A percentile compares a stretch with the other conserved stretches of the same genome.
Evolutionary conservation across 2,888 invertebrate species (phyloP).

Genomic region (Cataglyphis albicans): DNA sequence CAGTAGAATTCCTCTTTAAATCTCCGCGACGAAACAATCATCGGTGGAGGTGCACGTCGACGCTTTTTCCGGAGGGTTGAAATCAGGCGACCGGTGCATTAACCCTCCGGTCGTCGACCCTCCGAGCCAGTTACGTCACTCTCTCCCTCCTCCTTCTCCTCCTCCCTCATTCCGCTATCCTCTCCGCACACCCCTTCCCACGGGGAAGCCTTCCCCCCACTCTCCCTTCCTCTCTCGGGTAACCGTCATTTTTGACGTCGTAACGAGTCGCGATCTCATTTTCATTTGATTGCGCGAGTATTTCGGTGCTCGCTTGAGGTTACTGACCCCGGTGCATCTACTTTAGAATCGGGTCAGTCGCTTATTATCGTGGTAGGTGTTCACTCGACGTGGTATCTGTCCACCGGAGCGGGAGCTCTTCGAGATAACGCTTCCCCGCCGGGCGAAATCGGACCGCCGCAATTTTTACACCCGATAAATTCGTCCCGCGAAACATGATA

Average conservation of each 20-base stretch:
- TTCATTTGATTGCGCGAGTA: conserved; percentile 86
- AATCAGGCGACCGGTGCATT: conserved; percentile 83
- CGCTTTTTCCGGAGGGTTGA: conserved; percentile 79
- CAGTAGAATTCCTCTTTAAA: conserved; percentile 64
- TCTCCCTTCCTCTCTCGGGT: conserved; percentile 61
- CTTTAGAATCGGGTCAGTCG: conserved; percentile 85
- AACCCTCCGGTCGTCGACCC: conserved; percentile 85
- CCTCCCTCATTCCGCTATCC: conserved; percentile 55
- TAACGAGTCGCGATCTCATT: conserved; percentile 86
- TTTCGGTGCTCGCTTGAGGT: conserved; percentile 82
- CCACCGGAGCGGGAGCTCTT: conserved; percentile 62
- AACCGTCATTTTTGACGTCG: conserved; percentile 85
- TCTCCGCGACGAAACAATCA: conserved; percentile 60
- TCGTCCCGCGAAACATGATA: conserved; percentile 64
- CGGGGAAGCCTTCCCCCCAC: conserved; percentile 53
- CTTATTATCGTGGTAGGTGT: conserved; percentile 86
- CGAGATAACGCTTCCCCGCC: conserved; percentile 65
- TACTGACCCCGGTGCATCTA: conserved; percentile 85
- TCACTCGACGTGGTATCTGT: conserved; percentile 73
- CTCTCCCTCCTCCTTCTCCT: conserved; percentile 52
- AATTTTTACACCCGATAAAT: conserved; percentile 61
- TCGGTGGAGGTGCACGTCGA: conserved; percentile 69
- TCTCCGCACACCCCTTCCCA: conserved; percentile 44
- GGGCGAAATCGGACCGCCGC: conserved; percentile 64
- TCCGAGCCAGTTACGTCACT: conserved; percentile 84